Evolutionary conservation across 2,113 vertebrate species (phyloP).

Genomic region (Rhynchopsitta pachyrhyncha): DNA sequence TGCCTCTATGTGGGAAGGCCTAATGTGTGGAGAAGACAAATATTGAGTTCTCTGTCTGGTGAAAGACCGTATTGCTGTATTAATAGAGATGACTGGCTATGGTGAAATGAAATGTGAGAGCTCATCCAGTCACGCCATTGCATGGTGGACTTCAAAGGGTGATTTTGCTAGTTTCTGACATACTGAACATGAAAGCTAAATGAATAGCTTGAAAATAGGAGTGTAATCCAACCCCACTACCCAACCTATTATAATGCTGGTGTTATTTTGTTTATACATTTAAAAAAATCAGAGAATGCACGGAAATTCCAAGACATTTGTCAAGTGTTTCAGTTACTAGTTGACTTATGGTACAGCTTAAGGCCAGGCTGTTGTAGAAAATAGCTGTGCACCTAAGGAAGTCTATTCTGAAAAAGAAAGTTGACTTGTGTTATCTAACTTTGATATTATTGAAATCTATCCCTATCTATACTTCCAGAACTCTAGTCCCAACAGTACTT

Average conservation of each 20-base stretch:
- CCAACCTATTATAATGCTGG: neutral
- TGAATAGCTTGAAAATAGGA: neutral
- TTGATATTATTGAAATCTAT: neutral
- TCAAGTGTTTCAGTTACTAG: neutral
- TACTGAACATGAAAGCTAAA: neutral
- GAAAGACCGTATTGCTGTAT: neutral
- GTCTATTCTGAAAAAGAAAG: neutral
- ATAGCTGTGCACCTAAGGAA: rapidly evolving
- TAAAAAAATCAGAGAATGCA: neutral
- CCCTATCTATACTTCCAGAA: neutral
- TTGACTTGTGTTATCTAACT: neutral
- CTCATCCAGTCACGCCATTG: neutral
- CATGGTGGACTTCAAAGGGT: neutral
- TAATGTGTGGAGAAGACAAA: neutral
- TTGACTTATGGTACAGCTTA: neutral
- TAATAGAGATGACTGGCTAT: neutral
- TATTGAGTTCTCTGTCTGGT: neutral
- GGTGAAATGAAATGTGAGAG: neutral
- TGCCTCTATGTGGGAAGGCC: neutral
- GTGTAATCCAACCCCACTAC: rapidly evolving
- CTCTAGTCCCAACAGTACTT: neutral
- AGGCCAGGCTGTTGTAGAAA: neutral
- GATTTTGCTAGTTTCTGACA: neutral
- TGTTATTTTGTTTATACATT: neutral
- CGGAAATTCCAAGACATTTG: neutral